Evolutionary conservation across 2,888 invertebrate genomes (phyloP), one percentile per base, ranked within the genome.

Genomic region (Pyrgus malvae): DNA sequence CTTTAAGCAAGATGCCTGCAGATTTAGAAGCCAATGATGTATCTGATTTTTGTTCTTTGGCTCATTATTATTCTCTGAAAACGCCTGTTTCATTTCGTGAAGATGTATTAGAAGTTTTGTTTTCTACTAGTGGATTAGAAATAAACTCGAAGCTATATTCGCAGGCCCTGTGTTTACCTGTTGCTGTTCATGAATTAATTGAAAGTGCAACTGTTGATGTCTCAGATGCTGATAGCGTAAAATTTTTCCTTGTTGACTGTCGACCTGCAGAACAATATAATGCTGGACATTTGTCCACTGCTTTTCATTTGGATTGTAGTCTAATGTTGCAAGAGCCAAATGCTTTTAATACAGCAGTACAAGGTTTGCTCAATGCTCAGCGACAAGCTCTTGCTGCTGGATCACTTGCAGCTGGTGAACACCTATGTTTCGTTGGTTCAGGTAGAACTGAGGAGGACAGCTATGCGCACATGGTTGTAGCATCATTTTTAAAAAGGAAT

Each of bases 381-480:
- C 93, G 94, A 57, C 97, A 96, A 80, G 96, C 96, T 2, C 90
- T 97, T 54, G 96, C 96, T 42, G 95, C 95, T 45, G 96, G 97
- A 48, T 97, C 98, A 0, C 92, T 94, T 87, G 95, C 97, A 67
- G 95, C 96, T 66, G 94, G 98, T 62, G 94, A 97, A 76, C 97
- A 97, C 78, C 92, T 99, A 60, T 97, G 97, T 70, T 97, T 97
- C 78, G 93, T 99, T 75, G 99, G 99, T 35, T 97, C 97, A 59
- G 99, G 99, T 1, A 92, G 97, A 42, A 94, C 95, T 65, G 98
- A 98, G 73, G 97, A 98, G 85, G 98, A 99, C 80, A 96, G 96
- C 68, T 98, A 98, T 76, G 97, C 98, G 12, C 96, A 98, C 77
- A 99, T 99, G 99, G 98, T 99, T 17, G 97, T 99, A 11, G 97